These are phyloP conservation scores for Syndactyla subalaris DNA, from an alignment of 2,797 vertebrate genomes.

Conservation along the genomic window DNA sequence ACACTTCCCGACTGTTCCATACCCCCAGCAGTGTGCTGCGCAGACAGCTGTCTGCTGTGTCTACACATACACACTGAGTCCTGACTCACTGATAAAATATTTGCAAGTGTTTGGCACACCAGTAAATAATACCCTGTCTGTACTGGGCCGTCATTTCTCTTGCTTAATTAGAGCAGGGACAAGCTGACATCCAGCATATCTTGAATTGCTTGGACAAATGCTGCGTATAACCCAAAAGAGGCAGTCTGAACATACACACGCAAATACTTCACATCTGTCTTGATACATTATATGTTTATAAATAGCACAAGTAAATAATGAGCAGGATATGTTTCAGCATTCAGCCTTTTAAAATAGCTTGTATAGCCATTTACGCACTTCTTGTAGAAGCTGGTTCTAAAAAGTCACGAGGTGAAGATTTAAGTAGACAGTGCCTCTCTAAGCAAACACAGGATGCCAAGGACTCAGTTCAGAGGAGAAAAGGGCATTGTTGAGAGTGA, in stretches of 20 bases:
- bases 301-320: not conserved
- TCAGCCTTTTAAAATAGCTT: not conserved
- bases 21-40: not conserved
- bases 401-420: not conserved
- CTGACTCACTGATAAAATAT: not conserved
- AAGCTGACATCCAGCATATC: not conserved
- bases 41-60: not conserved
- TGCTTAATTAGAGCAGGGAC: not conserved
- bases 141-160: not conserved
- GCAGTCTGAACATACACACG: not conserved
- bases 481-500: conserved; percentile 38
- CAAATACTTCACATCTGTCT: not conserved
- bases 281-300: not conserved
- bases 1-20: not conserved
- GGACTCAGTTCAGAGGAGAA: conserved; percentile 13
- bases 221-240: not conserved
- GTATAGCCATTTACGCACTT: not conserved
- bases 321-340: not conserved
- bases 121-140: not conserved
- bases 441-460: not conserved
- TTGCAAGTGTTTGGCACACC: not conserved
- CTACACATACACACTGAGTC: not conserved
- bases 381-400: not conserved
- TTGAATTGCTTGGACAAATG: not conserved
- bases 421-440: not conserved